These are phyloP conservation scores for Kradibia gibbosae DNA, from an alignment of 1,140 invertebrate species.

Conservation along the genomic window DNA sequence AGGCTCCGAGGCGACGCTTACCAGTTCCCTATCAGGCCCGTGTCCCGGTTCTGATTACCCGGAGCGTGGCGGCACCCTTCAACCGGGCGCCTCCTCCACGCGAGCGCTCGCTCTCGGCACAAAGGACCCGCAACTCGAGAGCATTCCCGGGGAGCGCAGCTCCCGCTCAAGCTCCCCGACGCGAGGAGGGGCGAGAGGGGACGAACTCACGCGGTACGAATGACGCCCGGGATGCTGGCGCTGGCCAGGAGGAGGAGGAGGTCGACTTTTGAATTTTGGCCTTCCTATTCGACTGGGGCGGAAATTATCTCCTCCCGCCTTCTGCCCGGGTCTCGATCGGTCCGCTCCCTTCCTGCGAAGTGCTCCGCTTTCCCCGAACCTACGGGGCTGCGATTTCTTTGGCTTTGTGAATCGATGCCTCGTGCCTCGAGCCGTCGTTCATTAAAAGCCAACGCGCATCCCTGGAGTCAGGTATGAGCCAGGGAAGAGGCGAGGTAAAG, in stretches of 20 bases:
- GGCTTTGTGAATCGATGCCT: background rate
- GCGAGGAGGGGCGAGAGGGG: too few relatives aligned
- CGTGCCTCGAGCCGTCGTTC: background rate
- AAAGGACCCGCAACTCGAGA: conserved; percentile 53
- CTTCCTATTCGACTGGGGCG: background rate
- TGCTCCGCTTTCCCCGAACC: background rate
- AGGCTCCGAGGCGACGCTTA: background rate
- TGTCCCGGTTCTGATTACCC: background rate
- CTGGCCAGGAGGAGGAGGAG: background rate
- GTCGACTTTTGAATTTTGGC: background rate
- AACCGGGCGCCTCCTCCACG: background rate
- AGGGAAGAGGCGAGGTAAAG: background rate
- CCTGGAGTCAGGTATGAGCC: background rate
- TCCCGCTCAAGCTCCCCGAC: background rate
- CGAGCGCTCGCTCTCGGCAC: conserved; percentile 20
- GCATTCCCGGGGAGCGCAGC: conserved; percentile 46
- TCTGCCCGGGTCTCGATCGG: background rate
- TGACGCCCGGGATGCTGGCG: background rate
- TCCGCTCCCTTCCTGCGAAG: background rate
- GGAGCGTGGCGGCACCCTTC: background rate
- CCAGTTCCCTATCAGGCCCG: conserved; percentile 14
- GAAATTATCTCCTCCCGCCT: background rate
- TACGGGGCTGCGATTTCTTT: background rate
- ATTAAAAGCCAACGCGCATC: background rate
- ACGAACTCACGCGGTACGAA: too few relatives aligned